Base-by-base conservation (phyloP, 2,888 invertebrate genomes). In the Portevinia maculata region DNA sequence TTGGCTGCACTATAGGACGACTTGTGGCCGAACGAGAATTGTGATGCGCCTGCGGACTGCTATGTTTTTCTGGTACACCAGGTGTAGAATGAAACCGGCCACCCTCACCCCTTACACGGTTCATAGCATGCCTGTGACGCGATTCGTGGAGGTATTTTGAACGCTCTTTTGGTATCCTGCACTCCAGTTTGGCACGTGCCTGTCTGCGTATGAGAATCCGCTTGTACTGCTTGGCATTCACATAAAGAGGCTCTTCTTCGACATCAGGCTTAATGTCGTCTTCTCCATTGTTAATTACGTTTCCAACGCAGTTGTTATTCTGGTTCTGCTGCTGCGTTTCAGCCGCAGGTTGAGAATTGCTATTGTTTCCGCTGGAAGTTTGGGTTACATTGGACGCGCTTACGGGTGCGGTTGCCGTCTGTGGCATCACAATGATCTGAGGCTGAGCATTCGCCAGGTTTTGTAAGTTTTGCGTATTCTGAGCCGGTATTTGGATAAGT, bases 131-230 rank as follows among this genome's bases (percentile, higher is more conserved):
- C 84, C 96, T 93, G 91, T 99, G 99, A 48, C 99, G 92, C 0
- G 99, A 99, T 90, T 99, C 99, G 88, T 99, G 99, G n/a, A 99
- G 93, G 89, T 99, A 99, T 95, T 98, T 99, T 85, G 97, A 96
- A 89, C 99, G 92, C 89, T 98, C 97, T 91, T 99, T 99, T 2
- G 99, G 98, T 90, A 99, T 99, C 91, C 98, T 96, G 1, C 97
- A 97, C 91, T 99, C 99, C 48, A 99, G 92, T 90, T 97, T 98
- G 1, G 99, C 99, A 59, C 99, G 91, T 0, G 99, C 99, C 87
- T 97, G 97, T 48, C 99, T 92, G 37, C 99, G 92, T 90, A 99
- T 99, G 57, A 99, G 92, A 88, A 99, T 99, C 79, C 99, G 93
- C 89, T 98, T 95, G 91, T 99, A 99, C 90, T 99, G 99, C 88